Evolutionary conservation across 2,113 vertebrate genomes (phyloP).

Genomic region (Oryzias curvinotus): DNA sequence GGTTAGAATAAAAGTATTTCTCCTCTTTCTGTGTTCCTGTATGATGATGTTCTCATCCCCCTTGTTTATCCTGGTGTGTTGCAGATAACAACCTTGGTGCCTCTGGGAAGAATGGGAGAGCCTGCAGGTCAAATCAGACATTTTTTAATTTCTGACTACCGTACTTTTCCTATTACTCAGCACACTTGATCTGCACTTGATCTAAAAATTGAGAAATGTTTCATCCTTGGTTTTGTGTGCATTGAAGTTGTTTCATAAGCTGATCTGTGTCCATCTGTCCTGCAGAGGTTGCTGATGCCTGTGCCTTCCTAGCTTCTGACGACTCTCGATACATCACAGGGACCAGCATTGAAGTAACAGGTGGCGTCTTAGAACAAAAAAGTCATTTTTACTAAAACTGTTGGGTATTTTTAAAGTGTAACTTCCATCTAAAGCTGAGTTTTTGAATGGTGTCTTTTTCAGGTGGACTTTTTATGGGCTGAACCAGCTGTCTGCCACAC

Average conservation of each 20-base stretch:
- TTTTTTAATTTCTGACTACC: not conserved
- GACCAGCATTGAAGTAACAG: conserved; percentile 84
- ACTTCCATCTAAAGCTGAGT: not conserved
- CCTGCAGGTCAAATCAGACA: conserved; percentile 74
- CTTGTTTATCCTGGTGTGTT: conserved; percentile 20
- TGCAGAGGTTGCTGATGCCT: conserved; percentile 86
- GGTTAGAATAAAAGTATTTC: too few species aligned
- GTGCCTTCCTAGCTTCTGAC: conserved; percentile 86
- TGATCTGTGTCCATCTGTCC: not conserved
- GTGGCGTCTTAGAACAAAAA: conserved; percentile 31
- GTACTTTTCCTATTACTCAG: not conserved
- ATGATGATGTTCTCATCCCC: too few species aligned
- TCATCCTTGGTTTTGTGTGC: not conserved
- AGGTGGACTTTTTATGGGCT: conserved; percentile 80
- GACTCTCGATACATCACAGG: conserved; percentile 88
- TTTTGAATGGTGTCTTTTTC: conserved; percentile 9
- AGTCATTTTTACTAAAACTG: not conserved
- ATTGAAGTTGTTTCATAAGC: not conserved
- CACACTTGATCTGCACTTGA: not conserved
- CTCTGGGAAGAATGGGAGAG: conserved; percentile 80
- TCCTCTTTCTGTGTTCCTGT: too few species aligned
- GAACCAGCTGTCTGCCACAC: not conserved
- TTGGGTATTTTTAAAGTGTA: not conserved
- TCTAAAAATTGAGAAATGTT: too few species aligned
- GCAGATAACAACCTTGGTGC: conserved; percentile 76